Evolutionary conservation across 2,113 vertebrate species (phyloP), one percentile per base, ranked within the genome.

Genomic region (Microtus montanus): DNA sequence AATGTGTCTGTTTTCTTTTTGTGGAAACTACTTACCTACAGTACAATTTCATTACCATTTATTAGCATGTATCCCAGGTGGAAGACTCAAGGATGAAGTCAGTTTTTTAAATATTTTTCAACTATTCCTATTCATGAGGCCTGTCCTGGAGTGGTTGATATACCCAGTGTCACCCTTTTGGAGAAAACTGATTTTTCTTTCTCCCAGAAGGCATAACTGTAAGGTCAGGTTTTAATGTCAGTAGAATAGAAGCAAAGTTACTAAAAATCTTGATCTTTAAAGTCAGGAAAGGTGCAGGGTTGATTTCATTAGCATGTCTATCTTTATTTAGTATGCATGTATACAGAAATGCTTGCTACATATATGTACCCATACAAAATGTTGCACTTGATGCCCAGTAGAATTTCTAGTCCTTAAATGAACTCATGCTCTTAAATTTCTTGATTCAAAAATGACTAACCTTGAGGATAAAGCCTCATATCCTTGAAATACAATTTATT

Each of bases 321-420:
- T 78, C 63, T 79, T 85, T 71, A 73, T 74, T 78, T 71, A n/a
- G 11, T 44, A 47, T 26, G 1, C 19, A 5, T 73, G 13, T 74
- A 33, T 12, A 13, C 5, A 9, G 3, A 70, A 47, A 70, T 49
- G 30, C 19, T 58, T 58, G 58, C 22, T 70, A 12, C 47, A 52
- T 2, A 19, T 24, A 5, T 7, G 30, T 15, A 9, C n/a, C 8
- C 28, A 33, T 7, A 33, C 12, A 83, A 28, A 63, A 52, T 44
- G 74, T 93, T 89, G 52, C 58, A 93, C 17, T 4, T 86, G 52
- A 3, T 87, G 64, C 4, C n/a, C 15, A 19, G 68, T n/a, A 77
- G 85, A 70, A 63, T 83, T 89, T n/a, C 74, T 44, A 85, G 52
- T 78, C 64, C 44, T 82, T 78, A 87, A 70, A 77, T 92, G 64